These are phyloP conservation scores for Gymnothorax javanicus DNA, from an alignment of 2,797 vertebrate genomes.

Conservation along the genomic window DNA sequence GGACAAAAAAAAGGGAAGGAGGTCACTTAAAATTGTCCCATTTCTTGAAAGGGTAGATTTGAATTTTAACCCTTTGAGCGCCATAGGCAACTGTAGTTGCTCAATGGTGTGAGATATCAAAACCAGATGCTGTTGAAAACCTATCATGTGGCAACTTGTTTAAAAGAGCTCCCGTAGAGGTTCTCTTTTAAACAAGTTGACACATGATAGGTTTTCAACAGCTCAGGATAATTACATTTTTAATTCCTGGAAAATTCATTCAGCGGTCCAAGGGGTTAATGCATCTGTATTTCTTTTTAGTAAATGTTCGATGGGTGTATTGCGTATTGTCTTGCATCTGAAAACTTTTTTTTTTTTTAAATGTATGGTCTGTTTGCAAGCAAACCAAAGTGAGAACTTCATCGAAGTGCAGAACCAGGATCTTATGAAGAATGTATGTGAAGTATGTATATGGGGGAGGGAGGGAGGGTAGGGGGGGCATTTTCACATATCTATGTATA, in stretches of 20 bases:
- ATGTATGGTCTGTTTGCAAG: constrained; percentile 58
- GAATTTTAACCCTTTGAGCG: constrained; percentile 47
- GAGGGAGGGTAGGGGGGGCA: constrained; percentile 49
- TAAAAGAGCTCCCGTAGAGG: no score
- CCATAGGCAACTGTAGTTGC: no score
- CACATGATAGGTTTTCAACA: no score
- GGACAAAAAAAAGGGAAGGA: neutral
- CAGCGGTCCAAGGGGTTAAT: constrained; percentile 47
- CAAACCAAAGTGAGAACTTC: constrained; percentile 74
- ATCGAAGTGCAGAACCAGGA: constrained; percentile 49
- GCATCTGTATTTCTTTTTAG: constrained; percentile 56
- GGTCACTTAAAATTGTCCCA: constrained; percentile 44
- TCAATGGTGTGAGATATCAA: no score
- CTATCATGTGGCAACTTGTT: no score
- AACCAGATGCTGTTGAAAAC: no score
- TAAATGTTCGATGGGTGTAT: constrained; percentile 54
- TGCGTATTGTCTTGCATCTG: constrained; percentile 47
- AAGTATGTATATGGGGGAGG: constrained; percentile 44
- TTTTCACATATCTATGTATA: constrained; percentile 69
- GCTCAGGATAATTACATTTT: no score
- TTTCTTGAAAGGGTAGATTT: constrained; percentile 56
- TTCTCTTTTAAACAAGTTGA: no score
- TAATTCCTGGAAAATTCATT: no score
- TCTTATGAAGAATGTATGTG: constrained; percentile 63
- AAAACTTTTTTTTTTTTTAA: constrained; percentile 16